Evolutionary conservation across 1,140 invertebrate genomes (phyloP).

Genomic region (Melipona quadrifasciata): DNA sequence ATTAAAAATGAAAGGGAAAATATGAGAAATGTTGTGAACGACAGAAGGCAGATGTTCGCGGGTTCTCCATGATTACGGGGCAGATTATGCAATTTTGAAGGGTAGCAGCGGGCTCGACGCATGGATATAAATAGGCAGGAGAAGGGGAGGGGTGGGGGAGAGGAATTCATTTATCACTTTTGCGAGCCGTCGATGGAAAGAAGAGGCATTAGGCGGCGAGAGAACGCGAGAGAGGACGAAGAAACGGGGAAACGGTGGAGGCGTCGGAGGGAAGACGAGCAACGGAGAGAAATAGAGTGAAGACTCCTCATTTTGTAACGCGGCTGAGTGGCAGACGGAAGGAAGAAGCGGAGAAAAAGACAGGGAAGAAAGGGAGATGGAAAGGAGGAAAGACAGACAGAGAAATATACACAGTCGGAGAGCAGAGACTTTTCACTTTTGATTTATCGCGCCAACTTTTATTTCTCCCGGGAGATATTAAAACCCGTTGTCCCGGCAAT

Average conservation of each 20-base stretch:
- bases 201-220: constrained; percentile 53
- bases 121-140: constrained; percentile 68
- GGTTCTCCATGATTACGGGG: constrained; percentile 43
- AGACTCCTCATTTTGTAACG: constrained; percentile 64
- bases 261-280: not conserved
- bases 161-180: constrained; percentile 76
- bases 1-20: no score
- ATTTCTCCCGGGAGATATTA: constrained; percentile 80
- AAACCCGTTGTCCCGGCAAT: constrained; percentile 81
- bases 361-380: constrained; percentile 13
- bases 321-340: constrained; percentile 59
- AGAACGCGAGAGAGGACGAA: constrained; percentile 43
- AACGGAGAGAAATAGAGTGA: constrained; percentile 34
- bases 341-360: constrained; percentile 56
- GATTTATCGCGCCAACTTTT: constrained; percentile 82
- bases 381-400: constrained; percentile 44
- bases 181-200: constrained; percentile 62
- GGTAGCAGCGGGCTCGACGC: constrained; percentile 15
- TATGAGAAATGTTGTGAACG: no score
- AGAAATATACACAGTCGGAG: constrained; percentile 39
- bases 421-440: constrained; percentile 80
- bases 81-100: constrained; percentile 61
- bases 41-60: no score
- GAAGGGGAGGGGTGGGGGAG: not conserved
- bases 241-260: constrained; percentile 45